Percentiles rank a stretch among this genome's conserved stretches.
Evolutionary conservation across 2,888 invertebrate genomes (phyloP).

Genomic region (Ornithoptera alexandrae): DNA sequence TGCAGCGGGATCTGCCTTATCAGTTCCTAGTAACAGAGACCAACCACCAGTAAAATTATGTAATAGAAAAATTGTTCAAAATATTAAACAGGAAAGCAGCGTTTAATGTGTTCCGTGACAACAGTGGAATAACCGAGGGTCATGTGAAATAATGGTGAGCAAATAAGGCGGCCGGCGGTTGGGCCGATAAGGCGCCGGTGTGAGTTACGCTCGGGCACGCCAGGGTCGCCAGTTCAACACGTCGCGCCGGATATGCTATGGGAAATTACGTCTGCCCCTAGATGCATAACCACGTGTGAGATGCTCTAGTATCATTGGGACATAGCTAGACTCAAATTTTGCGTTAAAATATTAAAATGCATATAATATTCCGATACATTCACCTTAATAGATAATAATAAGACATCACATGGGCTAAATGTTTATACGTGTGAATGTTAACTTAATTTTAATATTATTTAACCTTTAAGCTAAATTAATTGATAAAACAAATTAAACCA

Average conservation of each 20-base stretch:
- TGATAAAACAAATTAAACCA: too few relatives aligned
- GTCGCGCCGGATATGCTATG: slow-evolving; percentile 9
- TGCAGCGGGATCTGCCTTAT: too few relatives aligned
- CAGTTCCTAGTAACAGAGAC: too few relatives aligned
- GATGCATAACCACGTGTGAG: neutral
- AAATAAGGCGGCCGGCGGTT: slow-evolving; percentile 23
- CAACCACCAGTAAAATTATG: neutral
- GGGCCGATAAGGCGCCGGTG: slow-evolving; percentile 29
- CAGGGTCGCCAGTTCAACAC: slow-evolving; percentile 8
- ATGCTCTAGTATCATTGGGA: neutral
- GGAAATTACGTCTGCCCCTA: neutral
- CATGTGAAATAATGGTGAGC: slow-evolving; percentile 25
- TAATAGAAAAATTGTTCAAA: slow-evolving; percentile 9
- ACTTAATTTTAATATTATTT: too few relatives aligned
- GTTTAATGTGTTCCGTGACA: slow-evolving; percentile 20
- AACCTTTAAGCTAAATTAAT: too few relatives aligned
- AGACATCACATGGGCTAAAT: too few relatives aligned
- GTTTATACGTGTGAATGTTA: too few relatives aligned
- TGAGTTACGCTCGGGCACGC: slow-evolving; percentile 21
- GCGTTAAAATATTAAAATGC: neutral
- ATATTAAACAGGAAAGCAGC: slow-evolving; percentile 24
- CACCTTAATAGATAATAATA: too few relatives aligned
- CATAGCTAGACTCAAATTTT: slow-evolving; percentile 2
- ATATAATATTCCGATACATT: neutral
- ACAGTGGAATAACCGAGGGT: slow-evolving; percentile 22